Percentiles rank a stretch among this genome's conserved stretches.
Evolutionary conservation across 64 coral and sea anemone genomes (phyloP).

Genomic region (Exaiptasia diaphana): DNA sequence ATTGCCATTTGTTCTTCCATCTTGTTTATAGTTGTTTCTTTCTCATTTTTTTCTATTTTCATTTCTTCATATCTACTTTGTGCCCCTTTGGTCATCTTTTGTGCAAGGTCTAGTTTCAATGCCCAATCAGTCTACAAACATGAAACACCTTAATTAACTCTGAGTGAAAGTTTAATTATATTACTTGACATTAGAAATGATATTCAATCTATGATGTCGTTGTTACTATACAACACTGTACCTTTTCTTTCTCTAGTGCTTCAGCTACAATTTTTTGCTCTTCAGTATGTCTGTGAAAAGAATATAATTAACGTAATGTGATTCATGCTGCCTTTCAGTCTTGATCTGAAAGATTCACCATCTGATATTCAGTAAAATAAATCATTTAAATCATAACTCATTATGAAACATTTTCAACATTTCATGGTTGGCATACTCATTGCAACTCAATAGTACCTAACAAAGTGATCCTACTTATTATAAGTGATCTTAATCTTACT

Average conservation of each 20-base stretch:
- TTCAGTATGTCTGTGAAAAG: neutral
- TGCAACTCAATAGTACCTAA: too few relatives aligned
- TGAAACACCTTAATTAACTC: too few relatives aligned
- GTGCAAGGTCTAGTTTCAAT: constrained; percentile 59
- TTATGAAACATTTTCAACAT: too few relatives aligned
- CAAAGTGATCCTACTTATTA: too few relatives aligned
- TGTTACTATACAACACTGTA: neutral
- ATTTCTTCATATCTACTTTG: constrained; percentile 43
- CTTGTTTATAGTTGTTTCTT: constrained; percentile 17
- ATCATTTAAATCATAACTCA: too few relatives aligned
- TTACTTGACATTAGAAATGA: too few relatives aligned
- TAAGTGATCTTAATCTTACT: too few relatives aligned
- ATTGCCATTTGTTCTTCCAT: constrained; percentile 51
- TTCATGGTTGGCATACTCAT: too few relatives aligned
- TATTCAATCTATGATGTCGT: neutral
- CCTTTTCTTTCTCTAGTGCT: constrained; percentile 65
- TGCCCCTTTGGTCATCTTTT: constrained; percentile 34
- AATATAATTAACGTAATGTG: neutral
- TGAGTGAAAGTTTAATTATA: too few relatives aligned
- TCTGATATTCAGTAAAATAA: too few relatives aligned
- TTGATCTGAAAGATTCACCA: too few relatives aligned
- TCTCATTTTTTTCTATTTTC: neutral
- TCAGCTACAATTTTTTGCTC: constrained; percentile 40
- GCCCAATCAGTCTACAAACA: constrained; percentile 43
- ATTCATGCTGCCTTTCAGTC: too few relatives aligned